phyloP scores from a whole-genome alignment of 2,113 vertebrate genomes.

The Mustelus asterias region DNA sequence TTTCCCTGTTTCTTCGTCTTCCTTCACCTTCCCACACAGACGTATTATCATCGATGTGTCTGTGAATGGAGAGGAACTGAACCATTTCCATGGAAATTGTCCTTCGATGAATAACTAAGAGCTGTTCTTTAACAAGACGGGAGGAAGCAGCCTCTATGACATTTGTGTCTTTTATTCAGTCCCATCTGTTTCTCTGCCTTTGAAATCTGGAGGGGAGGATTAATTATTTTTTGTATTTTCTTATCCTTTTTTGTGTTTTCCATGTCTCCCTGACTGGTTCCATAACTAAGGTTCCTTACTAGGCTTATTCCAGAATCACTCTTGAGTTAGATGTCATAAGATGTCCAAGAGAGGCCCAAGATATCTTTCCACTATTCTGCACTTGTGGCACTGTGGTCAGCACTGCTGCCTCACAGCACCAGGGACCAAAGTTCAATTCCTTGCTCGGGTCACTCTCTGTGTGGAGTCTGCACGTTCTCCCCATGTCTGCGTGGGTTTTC shows the following conservation, averaged over 20 bases:
- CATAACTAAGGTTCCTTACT: neutral
- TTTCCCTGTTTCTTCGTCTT: neutral
- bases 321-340: neutral
- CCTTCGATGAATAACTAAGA: neutral
- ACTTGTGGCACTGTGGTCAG: too few species aligned
- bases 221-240: neutral
- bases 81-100: neutral
- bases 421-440: too few species aligned
- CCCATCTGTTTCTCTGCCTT: neutral
- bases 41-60: neutral
- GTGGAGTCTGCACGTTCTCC: too few species aligned
- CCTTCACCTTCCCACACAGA: too few species aligned
- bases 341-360: neutral
- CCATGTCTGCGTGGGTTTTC: too few species aligned
- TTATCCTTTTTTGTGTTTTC: neutral
- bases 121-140: neutral
- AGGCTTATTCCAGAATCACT: neutral
- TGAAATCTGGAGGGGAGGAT: neutral
- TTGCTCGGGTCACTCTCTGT: too few species aligned
- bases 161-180: constrained; percentile 29
- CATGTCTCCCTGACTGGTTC: neutral
- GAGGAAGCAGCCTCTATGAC: neutral
- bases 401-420: too few species aligned
- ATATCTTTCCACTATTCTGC: neutral
- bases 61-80: neutral